Percentiles rank a stretch among this genome's conserved stretches.
Conservation (phyloP, 2,797 vertebrate species). For the Enteromius thamalakanensis region DNA sequence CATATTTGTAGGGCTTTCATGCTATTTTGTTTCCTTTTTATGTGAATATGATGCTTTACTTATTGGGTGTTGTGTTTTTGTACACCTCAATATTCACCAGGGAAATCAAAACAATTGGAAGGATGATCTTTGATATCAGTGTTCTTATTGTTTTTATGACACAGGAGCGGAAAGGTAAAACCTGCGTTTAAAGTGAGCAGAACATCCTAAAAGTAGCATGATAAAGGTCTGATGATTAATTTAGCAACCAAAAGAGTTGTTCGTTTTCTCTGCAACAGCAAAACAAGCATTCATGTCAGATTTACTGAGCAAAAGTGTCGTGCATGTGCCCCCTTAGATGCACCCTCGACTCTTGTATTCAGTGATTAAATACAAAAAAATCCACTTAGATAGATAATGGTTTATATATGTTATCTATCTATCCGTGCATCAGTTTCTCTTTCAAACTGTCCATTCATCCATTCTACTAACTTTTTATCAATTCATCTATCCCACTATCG, state of each 20-base stretch:
- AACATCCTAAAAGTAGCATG: constrained; percentile 29
- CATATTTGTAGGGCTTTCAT: constrained; percentile 38
- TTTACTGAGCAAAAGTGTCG: neutral
- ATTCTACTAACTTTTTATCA: neutral
- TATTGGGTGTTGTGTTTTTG: constrained; percentile 48
- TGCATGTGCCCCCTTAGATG: neutral
- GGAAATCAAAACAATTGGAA: constrained; percentile 55
- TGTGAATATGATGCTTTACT: constrained; percentile 43
- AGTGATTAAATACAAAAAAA: neutral
- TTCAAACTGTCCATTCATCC: neutral
- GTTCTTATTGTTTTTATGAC: constrained; percentile 18
- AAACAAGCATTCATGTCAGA: constrained; percentile 5
- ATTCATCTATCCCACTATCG: neutral
- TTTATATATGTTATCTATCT: too few species aligned
- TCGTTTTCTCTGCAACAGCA: neutral
- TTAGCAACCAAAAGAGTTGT: neutral
- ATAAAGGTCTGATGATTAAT: constrained; percentile 31
- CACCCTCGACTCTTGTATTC: neutral
- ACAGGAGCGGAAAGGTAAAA: neutral
- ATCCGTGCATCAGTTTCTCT: neutral
- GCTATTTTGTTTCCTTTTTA: constrained; percentile 47
- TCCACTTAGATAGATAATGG: too few species aligned
- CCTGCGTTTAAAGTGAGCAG: constrained; percentile 8
- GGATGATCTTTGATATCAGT: constrained; percentile 37
- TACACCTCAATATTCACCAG: constrained; percentile 51